Conservation (phyloP, 2,797 vertebrate genomes). For the Thamnophis elegans region DNA sequence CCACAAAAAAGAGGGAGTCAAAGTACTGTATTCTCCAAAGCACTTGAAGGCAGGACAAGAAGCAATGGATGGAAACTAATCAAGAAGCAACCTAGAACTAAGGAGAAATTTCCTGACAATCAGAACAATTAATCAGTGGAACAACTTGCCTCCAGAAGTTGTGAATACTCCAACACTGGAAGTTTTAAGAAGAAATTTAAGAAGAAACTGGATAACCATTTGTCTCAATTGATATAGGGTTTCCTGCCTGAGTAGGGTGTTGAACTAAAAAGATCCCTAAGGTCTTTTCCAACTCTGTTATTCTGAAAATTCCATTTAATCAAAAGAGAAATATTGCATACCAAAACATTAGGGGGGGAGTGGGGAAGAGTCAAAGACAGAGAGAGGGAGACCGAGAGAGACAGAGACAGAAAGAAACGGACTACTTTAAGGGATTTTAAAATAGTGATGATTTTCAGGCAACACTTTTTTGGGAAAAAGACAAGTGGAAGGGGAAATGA, state of each 20-base stretch:
- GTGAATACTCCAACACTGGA: background rate
- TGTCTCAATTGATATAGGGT: background rate
- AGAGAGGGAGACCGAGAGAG: too few relatives aligned
- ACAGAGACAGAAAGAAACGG: accelerated
- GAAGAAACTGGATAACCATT: background rate
- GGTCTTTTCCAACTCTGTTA: background rate
- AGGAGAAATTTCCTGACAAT: background rate
- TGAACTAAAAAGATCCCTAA: background rate
- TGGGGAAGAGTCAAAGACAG: too few relatives aligned
- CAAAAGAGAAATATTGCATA: background rate
- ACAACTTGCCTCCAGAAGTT: background rate
- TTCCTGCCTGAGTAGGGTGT: background rate
- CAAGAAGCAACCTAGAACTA: background rate
- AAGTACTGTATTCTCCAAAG: background rate
- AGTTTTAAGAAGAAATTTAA: background rate
- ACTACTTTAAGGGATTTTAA: background rate
- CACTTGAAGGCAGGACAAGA: too few relatives aligned
- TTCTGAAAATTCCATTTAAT: background rate
- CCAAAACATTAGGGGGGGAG: too few relatives aligned
- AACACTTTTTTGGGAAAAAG: background rate
- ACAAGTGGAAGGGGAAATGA: background rate
- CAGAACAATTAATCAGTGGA: background rate
- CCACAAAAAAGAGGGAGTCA: background rate
- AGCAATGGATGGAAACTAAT: background rate
- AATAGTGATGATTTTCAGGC: background rate